phyloP scores from a whole-genome alignment of 2,888 invertebrate species.

The Desoria tigrina region DNA sequence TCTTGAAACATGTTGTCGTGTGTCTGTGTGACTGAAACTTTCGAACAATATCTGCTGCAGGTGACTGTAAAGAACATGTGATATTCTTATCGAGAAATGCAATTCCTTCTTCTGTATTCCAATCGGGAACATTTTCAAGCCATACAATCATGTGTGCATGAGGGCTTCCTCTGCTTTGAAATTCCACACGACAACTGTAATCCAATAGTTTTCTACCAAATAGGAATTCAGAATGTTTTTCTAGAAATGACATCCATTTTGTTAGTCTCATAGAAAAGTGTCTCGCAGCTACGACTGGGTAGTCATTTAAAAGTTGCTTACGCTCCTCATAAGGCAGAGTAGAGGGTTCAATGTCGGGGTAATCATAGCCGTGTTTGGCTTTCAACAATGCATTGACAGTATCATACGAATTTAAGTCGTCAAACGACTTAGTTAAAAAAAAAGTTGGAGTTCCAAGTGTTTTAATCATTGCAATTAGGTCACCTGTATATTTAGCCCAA shows the following conservation, averaged over 20 bases:
- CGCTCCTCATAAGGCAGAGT: slow-evolving; percentile 16
- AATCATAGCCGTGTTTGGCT: slow-evolving; percentile 17
- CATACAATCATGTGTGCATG: slow-evolving; percentile 25
- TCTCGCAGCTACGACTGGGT: slow-evolving; percentile 25
- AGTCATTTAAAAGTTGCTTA: slow-evolving; percentile 14
- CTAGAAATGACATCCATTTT: background rate
- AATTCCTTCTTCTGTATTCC: slow-evolving; percentile 22
- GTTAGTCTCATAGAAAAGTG: slow-evolving; percentile 24
- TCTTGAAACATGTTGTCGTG: slow-evolving; percentile 29
- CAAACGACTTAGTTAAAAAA: slow-evolving; percentile 30
- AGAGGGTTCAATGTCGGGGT: background rate
- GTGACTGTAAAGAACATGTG: slow-evolving; percentile 14
- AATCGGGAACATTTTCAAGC: slow-evolving; percentile 20
- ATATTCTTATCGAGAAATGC: slow-evolving; percentile 21
- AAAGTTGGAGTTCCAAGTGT: slow-evolving; percentile 22
- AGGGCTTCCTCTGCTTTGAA: slow-evolving; percentile 26
- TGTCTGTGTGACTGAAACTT: slow-evolving; percentile 25
- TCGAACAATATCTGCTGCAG: slow-evolving; percentile 9
- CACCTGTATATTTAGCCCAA: slow-evolving; percentile 29
- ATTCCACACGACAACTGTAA: slow-evolving; percentile 24
- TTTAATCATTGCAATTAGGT: slow-evolving; percentile 28
- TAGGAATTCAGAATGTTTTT: background rate
- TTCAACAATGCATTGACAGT: slow-evolving; percentile 22
- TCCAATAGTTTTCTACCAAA: slow-evolving; percentile 23
- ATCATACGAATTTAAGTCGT: slow-evolving; percentile 32